Percentiles rank a stretch among this genome's conserved stretches.
Conservation (phyloP, 2,888 invertebrate species). For the Tridacna crocea region DNA sequence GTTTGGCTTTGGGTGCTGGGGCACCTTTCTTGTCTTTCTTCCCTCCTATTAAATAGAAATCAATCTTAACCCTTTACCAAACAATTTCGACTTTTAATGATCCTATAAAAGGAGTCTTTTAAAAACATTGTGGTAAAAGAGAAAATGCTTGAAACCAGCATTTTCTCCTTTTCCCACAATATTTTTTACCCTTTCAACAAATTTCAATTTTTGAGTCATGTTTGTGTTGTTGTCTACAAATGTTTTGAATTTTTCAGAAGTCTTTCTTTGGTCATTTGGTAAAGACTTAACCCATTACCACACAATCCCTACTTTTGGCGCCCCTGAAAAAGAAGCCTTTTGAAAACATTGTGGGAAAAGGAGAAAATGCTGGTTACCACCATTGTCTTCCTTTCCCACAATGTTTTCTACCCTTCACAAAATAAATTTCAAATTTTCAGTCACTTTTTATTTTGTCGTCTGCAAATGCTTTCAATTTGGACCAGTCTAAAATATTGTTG, state of each 20-base stretch:
- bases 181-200: neutral
- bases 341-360: neutral
- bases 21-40: conserved; percentile 49
- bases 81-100: neutral
- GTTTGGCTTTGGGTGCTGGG: conserved; percentile 41
- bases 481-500: too few relatives aligned
- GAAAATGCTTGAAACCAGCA: neutral
- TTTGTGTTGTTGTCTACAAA: too few relatives aligned
- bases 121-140: neutral
- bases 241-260: too few relatives aligned
- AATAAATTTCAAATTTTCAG: too few relatives aligned
- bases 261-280: neutral
- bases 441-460: too few relatives aligned
- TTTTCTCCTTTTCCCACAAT: neutral
- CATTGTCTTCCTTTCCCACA: too few relatives aligned
- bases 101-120: neutral
- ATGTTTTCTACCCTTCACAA: too few relatives aligned
- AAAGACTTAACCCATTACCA: neutral
- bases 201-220: too few relatives aligned
- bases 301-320: too few relatives aligned
- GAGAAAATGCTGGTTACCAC: neutral
- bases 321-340: too few relatives aligned
- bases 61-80: neutral
- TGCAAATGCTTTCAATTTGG: too few relatives aligned
- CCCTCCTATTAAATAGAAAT: conserved; percentile 35